Evolutionary conservation across 1,140 invertebrate species (phyloP), one percentile per base, ranked within the genome.

Genomic region (Eufriesea mexicana): DNA sequence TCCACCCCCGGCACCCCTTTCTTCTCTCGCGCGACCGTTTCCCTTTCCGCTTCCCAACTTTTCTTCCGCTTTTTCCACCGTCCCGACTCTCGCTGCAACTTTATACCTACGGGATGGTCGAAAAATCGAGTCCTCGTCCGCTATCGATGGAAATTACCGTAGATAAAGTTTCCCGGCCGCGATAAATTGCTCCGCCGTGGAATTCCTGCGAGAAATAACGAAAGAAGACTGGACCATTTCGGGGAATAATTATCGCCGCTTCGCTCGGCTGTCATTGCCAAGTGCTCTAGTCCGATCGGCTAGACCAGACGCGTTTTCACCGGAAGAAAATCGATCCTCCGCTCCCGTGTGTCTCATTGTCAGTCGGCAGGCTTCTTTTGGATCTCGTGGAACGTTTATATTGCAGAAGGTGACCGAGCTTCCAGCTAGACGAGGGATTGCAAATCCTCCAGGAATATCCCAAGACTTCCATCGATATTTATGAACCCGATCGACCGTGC

Each of bases 361-460:
- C 66, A 87, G 77, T 66, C 73, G 62, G 23, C 25, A 57, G 8
- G 77, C 67, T 79, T 61, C 67, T 57, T 66, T 54, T 42, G 45
- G 70, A 87, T 78, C 57, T 42, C 45, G 61, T 57, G 35, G 47
- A 64, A 66, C 77, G 86, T 88, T 87, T 88, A 87, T 82, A 88
- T 87, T 79, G 86, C 83, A 79, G 59, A 76, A 78, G 70, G 42
- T 76, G 86, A 80, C 72, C 84, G 82, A 84, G 79, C 73, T 70
- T 83, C 55, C 68, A 57, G 47, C 35, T 47, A 61, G 55, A 72
- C 72, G 66, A 78, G 74, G 51, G 57, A 84, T 87, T 79, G 78
- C 67, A 84, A 84, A 87, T 88, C 74, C 86, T 81, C 51, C 62
- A 66, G 61, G 71, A 84, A 83, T 88, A 88, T 87, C 78, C 49